Evolutionary conservation across 2,113 vertebrate genomes (phyloP), one percentile per base, ranked within the genome.

Genomic region (Sinocyclocheilus rhinocerous): DNA sequence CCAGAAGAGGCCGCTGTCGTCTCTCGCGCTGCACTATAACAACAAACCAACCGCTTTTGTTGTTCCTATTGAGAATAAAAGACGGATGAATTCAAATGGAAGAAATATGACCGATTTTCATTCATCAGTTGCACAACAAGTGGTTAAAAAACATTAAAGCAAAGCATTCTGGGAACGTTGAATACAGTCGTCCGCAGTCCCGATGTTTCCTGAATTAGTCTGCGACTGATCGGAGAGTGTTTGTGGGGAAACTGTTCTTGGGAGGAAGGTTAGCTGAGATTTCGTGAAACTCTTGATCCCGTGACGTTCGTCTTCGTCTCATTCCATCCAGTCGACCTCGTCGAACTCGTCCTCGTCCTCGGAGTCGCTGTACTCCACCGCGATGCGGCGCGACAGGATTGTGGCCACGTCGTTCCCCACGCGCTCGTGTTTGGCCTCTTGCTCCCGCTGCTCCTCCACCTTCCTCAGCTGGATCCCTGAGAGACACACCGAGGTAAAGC

Each of bases 281-380:
- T 36, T 36, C n/a, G n/a, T n/a, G n/a, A n/a, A n/a, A n/a, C n/a
- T n/a, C n/a, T n/a, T n/a, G n/a, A n/a, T n/a, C n/a, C n/a, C 33
- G 48, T 50, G 50, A 52, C 4, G 50, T 16, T 16, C 50, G 50
- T 52, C 20, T 3, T 13, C 0, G 18, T n/a, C 89, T 96, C 93
- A 99, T 92, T 99, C 98, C 94, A 98, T 94, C 98, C 98, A 99
- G 93, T 99, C 98, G 61, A 98, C 97, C 94, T 99, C 98, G 85
- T 99, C 98, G 22, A 99, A 99, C 90, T 99, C 98, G 0, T 97
- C 99, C 87, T 99, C 98, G 36, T 99, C 98, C 91, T 99, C 98
- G 0, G 98, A 99, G 91, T 99, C 98, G 0, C 98, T 99, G 89
- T 99, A 99, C 70, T 99, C 98, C 90, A 99, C 98, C 5, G 98